Base-by-base conservation (phyloP, 2,888 invertebrate species). In the Rhagophthalmus giganteus region DNA sequence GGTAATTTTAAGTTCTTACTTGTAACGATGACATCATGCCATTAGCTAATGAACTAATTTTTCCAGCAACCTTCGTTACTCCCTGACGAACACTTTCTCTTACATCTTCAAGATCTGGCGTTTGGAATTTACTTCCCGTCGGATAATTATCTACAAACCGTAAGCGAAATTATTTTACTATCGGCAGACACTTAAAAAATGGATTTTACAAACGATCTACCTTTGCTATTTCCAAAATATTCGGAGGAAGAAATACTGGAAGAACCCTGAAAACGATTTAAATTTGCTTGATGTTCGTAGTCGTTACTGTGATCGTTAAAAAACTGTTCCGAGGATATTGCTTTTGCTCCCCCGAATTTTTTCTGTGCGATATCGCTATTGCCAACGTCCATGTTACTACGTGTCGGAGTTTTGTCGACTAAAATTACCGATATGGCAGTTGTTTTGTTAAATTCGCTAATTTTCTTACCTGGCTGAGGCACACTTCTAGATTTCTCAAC, bases 311-410 rank as follows among this genome's bases (percentile, higher is more conserved):
- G 81, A 64, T 88, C 90, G 4, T 90, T 90, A 74, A 98, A 98
- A 79, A 86, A 97, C 78, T 96, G 96, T 70, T 95, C 94, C 0
- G 98, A 98, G 49, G 97, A 97, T 69, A 99, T 99, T 8, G 95
- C 91, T 76, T 99, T 99, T 2, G 98, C 96, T 64, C 88, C 87
- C 37, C 94, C 97, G 74, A 98, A 99, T 78, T 98, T 98, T 76
- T 92, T 93, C 73, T 92, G 91, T 12, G 94, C 94, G 52, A 88
- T 86, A 63, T 88, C 88, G 32, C 86, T 82, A 4, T 78, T 57
- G 11, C 53, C 58, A 8, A 37, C 47, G 32, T 58, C 57, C 13
- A 35, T 50, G n/a, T n/a, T n/a, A 15, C 27, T 56, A 8, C 54
- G 54, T 8, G 52, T 41, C 3, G 59, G 56, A n/a, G 52, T 57